Conservation (phyloP, 2,888 invertebrate genomes). For the Eustalomyia histrio region DNA sequence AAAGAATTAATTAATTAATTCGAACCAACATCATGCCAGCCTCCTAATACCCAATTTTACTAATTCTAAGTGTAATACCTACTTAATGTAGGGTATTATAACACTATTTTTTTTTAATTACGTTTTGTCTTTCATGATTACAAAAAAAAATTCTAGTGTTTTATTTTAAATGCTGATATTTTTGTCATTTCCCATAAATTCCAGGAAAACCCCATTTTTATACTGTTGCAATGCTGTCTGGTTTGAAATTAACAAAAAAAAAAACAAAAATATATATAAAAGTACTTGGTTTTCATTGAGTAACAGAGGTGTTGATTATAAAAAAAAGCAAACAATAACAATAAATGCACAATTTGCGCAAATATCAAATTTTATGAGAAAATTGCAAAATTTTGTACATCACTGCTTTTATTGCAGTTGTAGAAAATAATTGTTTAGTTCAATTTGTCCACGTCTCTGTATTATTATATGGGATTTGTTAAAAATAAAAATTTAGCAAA, state of each 20-base stretch:
- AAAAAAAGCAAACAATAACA: background rate
- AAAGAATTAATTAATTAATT: too few relatives aligned
- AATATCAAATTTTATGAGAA: conserved; percentile 48
- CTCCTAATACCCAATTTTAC: too few relatives aligned
- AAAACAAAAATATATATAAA: conserved; percentile 46
- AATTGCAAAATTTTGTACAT: conserved; percentile 31
- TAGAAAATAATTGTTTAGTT: background rate
- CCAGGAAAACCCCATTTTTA: conserved; percentile 55
- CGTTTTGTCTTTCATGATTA: background rate
- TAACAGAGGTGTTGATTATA: conserved; percentile 6
- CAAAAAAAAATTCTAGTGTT: background rate
- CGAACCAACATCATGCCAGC: too few relatives aligned
- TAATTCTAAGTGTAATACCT: too few relatives aligned
- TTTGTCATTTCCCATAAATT: conserved; percentile 53
- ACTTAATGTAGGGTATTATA: too few relatives aligned
- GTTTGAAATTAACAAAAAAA: conserved; percentile 14
- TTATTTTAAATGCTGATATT: conserved; percentile 32
- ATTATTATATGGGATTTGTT: background rate
- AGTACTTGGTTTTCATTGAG: background rate
- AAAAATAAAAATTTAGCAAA: conserved; percentile 15
- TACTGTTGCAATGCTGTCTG: conserved; percentile 45
- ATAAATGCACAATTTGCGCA: conserved; percentile 34
- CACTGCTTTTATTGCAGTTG: background rate
- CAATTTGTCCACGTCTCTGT: conserved; percentile 23
- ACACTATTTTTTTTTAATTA: too few relatives aligned